Evolutionary conservation across 2,113 vertebrate genomes (phyloP).

Genomic region (rabbit (Oryctolagus cuniculus)): mOryCun1.1 NC_091436.1:10080501-10081000

Average conservation of each 20-base stretch:
- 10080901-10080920: not conserved
- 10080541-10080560: not conserved
- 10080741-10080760: not conserved
- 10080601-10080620: not conserved
- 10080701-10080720: not conserved
- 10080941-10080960: rapidly evolving
- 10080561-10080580: no score
- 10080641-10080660: not conserved
- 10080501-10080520: not conserved
- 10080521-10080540: not conserved
- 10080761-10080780: not conserved
- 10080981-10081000: not conserved
- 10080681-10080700: not conserved
- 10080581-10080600: not conserved
- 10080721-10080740: not conserved
- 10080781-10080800: not conserved
- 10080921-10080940: not conserved
- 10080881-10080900: not conserved
- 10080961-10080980: not conserved
- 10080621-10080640: not conserved
- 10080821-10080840: not conserved
- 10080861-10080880: not conserved
- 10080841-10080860: not conserved
- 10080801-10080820: not conserved
- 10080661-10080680: not conserved